These are phyloP conservation scores for Sinocyclocheilus anshuiensis DNA, from an alignment of 2,113 vertebrate genomes.

Conservation along the genomic window DNA sequence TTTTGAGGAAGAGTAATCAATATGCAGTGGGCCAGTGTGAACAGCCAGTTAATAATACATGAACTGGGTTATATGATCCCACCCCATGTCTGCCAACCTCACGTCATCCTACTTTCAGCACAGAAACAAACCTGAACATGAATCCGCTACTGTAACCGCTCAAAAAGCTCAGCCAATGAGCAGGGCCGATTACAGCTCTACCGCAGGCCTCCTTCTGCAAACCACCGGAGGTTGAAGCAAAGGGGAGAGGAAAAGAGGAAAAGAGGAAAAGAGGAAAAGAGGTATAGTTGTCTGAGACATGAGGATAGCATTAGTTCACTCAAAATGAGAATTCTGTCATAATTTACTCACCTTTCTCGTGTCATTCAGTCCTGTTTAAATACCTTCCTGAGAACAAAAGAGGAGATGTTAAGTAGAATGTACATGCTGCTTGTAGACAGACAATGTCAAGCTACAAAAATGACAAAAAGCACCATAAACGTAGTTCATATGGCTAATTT, in stretches of 20 bases:
- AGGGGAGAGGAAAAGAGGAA: background rate
- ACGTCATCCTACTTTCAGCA: slow-evolving; percentile 29
- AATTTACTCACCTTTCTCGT: background rate
- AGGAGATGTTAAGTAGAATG: background rate
- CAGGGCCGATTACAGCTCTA: background rate
- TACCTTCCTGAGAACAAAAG: background rate
- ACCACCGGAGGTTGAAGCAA: background rate
- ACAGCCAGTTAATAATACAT: slow-evolving; percentile 39
- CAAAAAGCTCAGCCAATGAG: slow-evolving; percentile 34
- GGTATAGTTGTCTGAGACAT: background rate
- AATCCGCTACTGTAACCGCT: slow-evolving; percentile 36
- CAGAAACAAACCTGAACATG: slow-evolving; percentile 25
- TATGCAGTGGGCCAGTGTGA: slow-evolving; percentile 22
- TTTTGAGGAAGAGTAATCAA: slow-evolving; percentile 33
- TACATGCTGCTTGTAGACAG: background rate
- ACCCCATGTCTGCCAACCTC: background rate
- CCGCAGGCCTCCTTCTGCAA: background rate
- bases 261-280: background rate
- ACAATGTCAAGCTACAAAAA: background rate
- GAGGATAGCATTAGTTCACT: background rate
- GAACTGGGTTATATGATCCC: slow-evolving; percentile 26
- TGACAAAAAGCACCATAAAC: background rate
- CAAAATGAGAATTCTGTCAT: background rate
- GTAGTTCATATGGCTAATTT: background rate
- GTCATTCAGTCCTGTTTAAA: background rate